A percentile compares a stretch with the other conserved stretches of the same genome.
phyloP scores from a whole-genome alignment of 2,113 vertebrate species.

The Oreotragus oreotragus region DNA sequence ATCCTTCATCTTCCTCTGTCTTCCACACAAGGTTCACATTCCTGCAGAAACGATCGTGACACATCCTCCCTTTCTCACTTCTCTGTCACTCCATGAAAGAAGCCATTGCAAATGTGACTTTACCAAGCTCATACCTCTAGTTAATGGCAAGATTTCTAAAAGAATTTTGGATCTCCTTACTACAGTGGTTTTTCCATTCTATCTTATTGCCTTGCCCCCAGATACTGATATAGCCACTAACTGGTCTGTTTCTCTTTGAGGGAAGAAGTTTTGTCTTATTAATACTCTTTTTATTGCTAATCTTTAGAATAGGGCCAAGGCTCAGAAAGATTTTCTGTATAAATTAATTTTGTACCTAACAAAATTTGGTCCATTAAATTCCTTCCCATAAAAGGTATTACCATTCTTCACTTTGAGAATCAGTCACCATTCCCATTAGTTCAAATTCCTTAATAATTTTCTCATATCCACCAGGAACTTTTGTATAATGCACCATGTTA shows the following conservation, averaged over 20 bases:
- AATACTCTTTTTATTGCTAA: background rate
- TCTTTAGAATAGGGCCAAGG: background rate
- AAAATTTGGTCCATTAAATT: constrained; percentile 14
- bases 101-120: background rate
- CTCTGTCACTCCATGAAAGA: background rate
- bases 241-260: background rate
- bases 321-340: background rate
- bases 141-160: background rate
- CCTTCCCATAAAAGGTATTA: background rate
- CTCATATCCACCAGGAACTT: background rate
- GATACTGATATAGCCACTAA: background rate
- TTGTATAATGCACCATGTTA: background rate
- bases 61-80: background rate
- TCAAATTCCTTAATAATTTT: constrained; percentile 7
- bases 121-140: background rate
- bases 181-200: background rate
- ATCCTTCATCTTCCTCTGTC: background rate
- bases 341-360: constrained; percentile 6
- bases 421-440: background rate
- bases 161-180: background rate
- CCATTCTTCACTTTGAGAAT: background rate
- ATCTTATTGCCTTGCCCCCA: background rate
- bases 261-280: background rate
- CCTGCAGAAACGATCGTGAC: background rate
- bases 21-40: background rate